These are phyloP conservation scores for Caenorhabditis afra DNA, from an alignment of 2,888 invertebrate genomes.

Conservation along the genomic window DNA sequence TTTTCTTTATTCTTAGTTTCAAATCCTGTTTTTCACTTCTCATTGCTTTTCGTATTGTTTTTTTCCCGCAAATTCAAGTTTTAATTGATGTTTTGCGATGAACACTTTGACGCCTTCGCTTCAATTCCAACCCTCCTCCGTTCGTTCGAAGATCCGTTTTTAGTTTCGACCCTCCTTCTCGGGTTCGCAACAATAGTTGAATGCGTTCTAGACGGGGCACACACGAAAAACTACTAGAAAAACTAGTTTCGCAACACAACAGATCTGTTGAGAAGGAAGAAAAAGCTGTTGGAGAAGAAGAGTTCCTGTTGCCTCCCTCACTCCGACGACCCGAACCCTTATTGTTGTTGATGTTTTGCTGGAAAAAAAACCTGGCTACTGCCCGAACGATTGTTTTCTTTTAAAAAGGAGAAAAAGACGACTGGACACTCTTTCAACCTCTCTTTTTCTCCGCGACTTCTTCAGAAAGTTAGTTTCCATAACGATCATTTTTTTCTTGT, in stretches of 20 bases:
- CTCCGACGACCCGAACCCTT: slow-evolving; percentile 27
- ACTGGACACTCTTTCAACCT: slow-evolving; percentile 38
- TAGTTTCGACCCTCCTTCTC: not conserved
- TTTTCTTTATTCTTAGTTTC: not conserved
- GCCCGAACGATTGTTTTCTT: slow-evolving; percentile 52
- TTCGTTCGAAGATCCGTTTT: not conserved
- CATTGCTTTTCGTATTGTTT: not conserved
- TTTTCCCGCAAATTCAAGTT: not conserved
- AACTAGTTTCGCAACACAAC: slow-evolving; percentile 35
- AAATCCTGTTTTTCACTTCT: not conserved
- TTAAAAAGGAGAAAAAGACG: slow-evolving; percentile 24
- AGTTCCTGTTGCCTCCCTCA: slow-evolving; percentile 40
- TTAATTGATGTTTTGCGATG: not conserved
- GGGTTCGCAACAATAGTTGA: not conserved
- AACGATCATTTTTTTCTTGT: slow-evolving; percentile 8
- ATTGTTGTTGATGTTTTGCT: slow-evolving; percentile 60
- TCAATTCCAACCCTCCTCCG: not conserved
- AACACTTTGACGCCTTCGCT: not conserved
- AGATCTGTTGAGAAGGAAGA: slow-evolving; percentile 26
- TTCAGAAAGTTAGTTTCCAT: slow-evolving; percentile 9
- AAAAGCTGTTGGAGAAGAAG: slow-evolving; percentile 17
- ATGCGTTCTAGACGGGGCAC: not conserved
- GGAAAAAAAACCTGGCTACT: slow-evolving; percentile 50
- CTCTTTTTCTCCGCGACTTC: slow-evolving; percentile 20
- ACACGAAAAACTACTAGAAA: slow-evolving; percentile 41